These are phyloP conservation scores for Hymenopus coronatus DNA, from an alignment of 2,888 invertebrate species.

Conservation along the genomic window DNA sequence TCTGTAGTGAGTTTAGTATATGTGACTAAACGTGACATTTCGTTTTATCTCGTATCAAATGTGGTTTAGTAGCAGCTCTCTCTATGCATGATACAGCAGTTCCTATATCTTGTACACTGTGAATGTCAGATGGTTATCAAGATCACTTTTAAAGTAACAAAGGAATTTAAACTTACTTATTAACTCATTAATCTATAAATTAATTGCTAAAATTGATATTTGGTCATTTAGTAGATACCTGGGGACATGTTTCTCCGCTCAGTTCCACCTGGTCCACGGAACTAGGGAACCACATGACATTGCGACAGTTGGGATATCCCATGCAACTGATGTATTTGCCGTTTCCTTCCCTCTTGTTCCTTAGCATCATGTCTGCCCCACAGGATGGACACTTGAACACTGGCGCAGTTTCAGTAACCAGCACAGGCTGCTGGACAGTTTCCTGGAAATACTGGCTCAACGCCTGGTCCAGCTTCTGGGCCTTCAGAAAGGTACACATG, in stretches of 20 bases:
- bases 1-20: too few relatives aligned
- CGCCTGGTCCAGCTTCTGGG: conserved; percentile 70
- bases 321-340: conserved; percentile 74
- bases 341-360: conserved; percentile 62
- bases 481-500: conserved; percentile 43
- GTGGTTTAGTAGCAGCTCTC: too few relatives aligned
- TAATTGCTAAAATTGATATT: too few relatives aligned
- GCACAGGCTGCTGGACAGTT: conserved; percentile 43
- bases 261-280: conserved; percentile 64
- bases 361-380: conserved; percentile 72
- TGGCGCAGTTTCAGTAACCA: conserved; percentile 20
- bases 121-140: too few relatives aligned
- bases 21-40: too few relatives aligned
- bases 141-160: too few relatives aligned
- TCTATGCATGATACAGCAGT: too few relatives aligned
- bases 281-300: conserved; percentile 79
- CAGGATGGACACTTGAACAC: conserved; percentile 77
- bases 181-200: too few relatives aligned
- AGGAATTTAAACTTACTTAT: too few relatives aligned
- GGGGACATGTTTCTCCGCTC: conserved; percentile 61
- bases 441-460: conserved; percentile 68
- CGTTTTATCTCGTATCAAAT: too few relatives aligned
- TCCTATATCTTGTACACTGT: too few relatives aligned
- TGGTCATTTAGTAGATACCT: conserved; percentile 51
- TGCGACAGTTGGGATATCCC: conserved; percentile 76